These are phyloP conservation scores for Halisarca cf. caerulea DNA, from an alignment of 37 sponge, comb jelly and placozoan species.

Conservation along the genomic window DNA sequence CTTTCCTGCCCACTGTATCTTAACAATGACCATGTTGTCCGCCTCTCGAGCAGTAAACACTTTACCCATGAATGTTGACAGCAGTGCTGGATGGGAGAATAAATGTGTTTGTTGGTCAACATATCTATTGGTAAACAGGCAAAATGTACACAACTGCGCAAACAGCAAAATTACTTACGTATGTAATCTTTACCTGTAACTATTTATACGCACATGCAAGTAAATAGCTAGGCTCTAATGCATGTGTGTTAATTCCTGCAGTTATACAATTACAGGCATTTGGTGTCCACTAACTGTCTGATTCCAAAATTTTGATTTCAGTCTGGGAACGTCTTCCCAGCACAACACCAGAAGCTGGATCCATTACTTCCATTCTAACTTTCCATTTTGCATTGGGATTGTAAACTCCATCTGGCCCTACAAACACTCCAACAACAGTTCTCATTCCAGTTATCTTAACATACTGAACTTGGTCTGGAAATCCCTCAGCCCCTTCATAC, in stretches of 20 bases:
- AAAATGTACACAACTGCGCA: too few species aligned
- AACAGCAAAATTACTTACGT: too few species aligned
- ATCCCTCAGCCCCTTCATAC: conserved; percentile 19
- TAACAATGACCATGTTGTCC: background rate
- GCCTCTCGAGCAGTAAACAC: background rate
- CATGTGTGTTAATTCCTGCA: too few species aligned
- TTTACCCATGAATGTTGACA: background rate
- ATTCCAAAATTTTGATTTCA: conserved; percentile 5
- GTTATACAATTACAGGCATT: too few species aligned
- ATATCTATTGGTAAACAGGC: too few species aligned
- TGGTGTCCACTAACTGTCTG: conserved; percentile 6
- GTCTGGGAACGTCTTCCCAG: conserved; percentile 4
- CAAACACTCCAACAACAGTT: background rate
- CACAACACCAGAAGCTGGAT: background rate
- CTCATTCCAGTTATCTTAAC: background rate
- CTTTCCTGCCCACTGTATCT: background rate
- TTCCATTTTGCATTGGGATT: conserved; percentile 31
- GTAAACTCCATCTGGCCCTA: conserved; percentile 23
- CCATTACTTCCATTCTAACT: background rate
- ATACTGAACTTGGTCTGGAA: background rate
- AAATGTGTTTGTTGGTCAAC: too few species aligned
- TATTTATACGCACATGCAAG: background rate
- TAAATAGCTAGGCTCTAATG: too few species aligned
- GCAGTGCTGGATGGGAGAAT: background rate
- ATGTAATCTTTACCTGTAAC: too few species aligned